Base-by-base conservation (phyloP, 2,797 vertebrate genomes). In the Sciaenops ocellatus region DNA sequence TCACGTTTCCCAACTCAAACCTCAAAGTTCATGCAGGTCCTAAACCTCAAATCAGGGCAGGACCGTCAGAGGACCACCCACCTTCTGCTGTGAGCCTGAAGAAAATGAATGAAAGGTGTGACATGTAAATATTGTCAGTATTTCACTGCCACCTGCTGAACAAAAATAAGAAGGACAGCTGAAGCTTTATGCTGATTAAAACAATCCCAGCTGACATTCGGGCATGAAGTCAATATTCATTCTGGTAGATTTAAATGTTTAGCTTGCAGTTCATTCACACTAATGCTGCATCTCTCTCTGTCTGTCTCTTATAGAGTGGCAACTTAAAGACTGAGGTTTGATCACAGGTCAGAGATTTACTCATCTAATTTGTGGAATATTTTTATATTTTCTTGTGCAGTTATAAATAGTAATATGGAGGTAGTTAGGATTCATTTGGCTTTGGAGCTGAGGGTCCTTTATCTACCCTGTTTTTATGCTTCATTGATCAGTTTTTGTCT, bases 141-240 rank as follows among this genome's bases (percentile, higher is more conserved):
- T 79, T 73, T 76, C 22, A 83, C 82, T 87, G 88, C 88, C 81
- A 66, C 66, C 79, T 86, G 41, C 56, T 44, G 83, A 76, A 7
- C 1, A 12, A 47, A 51, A 38, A 57, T 12, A 22, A 65, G 60
- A 64, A 56, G 13, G 3, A 63, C 74, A 48, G 11, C 55, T 24
- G 47, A 24, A 54, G 8, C 17, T 13, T 26, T 8, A 5, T 16
- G 8, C 61, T 15, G 46, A 56, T 50, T 38, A 20, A 61, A 52
- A 47, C 15, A 22, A 5, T 3, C 6, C 24, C 30, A 42, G 6
- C 44, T 26, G 51, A 54, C 24, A 22, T 20, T 17, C 22, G 20
- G 20, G 46, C 10, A 3, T 28, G 12, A 4, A 18, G 38, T 63
- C 12, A 44, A 2, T 22, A 7, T 34, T 73, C 12, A 10, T 16